Evolutionary conservation across 2,888 invertebrate species (phyloP).

Genomic region (Drosophila niveifrons): DNA sequence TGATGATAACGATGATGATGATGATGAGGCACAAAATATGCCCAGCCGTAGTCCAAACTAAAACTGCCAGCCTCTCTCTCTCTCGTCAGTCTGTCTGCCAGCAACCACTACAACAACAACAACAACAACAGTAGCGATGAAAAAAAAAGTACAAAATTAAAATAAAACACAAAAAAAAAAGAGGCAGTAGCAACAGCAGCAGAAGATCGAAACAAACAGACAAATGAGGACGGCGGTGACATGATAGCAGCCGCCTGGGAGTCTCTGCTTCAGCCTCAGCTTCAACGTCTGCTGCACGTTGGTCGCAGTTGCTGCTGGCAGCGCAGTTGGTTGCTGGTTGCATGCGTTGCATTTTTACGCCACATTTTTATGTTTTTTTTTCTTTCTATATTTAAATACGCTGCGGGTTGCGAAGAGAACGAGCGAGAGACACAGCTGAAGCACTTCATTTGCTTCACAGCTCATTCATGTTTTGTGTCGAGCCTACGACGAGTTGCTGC

Average conservation of each 20-base stretch:
- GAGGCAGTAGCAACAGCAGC: slow-evolving; percentile 29
- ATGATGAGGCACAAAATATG: slow-evolving; percentile 77
- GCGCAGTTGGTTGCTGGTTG: slow-evolving; percentile 46
- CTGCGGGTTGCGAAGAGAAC: slow-evolving; percentile 69
- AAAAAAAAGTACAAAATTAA: slow-evolving; percentile 47
- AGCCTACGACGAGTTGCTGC: slow-evolving; percentile 53
- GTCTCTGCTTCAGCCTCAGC: slow-evolving; percentile 36
- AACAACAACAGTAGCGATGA: slow-evolving; percentile 17
- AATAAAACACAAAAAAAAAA: slow-evolving; percentile 43
- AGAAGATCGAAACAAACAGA: slow-evolving; percentile 58
- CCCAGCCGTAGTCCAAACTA: slow-evolving; percentile 66
- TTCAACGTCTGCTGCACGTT: slow-evolving; percentile 36
- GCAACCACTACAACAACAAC: slow-evolving; percentile 30
- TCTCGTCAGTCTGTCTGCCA: slow-evolving; percentile 42
- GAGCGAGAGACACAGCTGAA: slow-evolving; percentile 56
- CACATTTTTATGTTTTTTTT: slow-evolving; percentile 44
- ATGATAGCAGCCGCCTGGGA: slow-evolving; percentile 70
- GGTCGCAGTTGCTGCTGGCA: slow-evolving; percentile 27
- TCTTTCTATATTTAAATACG: slow-evolving; percentile 78
- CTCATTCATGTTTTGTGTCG: slow-evolving; percentile 81
- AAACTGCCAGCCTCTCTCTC: slow-evolving; percentile 55
- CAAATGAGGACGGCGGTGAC: slow-evolving; percentile 81
- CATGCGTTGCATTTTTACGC: slow-evolving; percentile 72
- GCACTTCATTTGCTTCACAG: slow-evolving; percentile 83
- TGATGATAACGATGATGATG: slow-evolving; percentile 59